Evolutionary conservation across 2,113 vertebrate genomes (phyloP).

Genomic region (Thymallus thymallus): DNA sequence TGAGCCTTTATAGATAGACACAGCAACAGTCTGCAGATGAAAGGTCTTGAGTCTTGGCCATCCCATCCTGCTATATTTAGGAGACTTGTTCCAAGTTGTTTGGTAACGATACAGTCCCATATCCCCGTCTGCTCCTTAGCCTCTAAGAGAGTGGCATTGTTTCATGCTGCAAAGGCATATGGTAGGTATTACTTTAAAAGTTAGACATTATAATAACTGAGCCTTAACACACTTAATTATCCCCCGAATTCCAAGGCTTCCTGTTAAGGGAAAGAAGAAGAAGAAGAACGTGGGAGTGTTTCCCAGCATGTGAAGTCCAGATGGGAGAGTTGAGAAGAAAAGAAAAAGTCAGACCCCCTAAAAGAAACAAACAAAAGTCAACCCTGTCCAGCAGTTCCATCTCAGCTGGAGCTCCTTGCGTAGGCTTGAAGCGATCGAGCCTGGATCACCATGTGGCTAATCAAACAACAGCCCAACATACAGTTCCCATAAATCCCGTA

Average conservation of each 20-base stretch:
- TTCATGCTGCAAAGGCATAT: background rate
- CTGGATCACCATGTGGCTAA: too few species aligned
- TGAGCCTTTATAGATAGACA: too few species aligned
- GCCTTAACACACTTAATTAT: slow-evolving; percentile 24
- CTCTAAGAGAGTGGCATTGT: too few species aligned
- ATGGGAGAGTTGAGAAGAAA: too few species aligned
- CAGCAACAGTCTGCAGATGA: background rate
- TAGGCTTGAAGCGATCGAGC: too few species aligned
- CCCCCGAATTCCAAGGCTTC: slow-evolving; percentile 14
- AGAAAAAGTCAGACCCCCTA: too few species aligned
- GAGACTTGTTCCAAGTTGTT: background rate
- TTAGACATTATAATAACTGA: slow-evolving; percentile 10
- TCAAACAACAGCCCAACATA: background rate
- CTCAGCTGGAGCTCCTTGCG: too few species aligned
- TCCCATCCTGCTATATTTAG: background rate
- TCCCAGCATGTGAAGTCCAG: background rate
- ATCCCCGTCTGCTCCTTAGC: background rate
- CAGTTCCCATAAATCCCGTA: background rate
- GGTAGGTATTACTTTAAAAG: slow-evolving; percentile 13
- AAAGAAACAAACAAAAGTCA: too few species aligned
- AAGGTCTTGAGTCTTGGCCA: background rate
- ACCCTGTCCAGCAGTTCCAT: too few species aligned
- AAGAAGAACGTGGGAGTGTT: background rate
- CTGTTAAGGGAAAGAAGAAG: slow-evolving; percentile 6
- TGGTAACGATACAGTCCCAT: background rate